Conservation (phyloP, 2,113 vertebrate genomes). For the Cyprinodon variegatus region DNA sequence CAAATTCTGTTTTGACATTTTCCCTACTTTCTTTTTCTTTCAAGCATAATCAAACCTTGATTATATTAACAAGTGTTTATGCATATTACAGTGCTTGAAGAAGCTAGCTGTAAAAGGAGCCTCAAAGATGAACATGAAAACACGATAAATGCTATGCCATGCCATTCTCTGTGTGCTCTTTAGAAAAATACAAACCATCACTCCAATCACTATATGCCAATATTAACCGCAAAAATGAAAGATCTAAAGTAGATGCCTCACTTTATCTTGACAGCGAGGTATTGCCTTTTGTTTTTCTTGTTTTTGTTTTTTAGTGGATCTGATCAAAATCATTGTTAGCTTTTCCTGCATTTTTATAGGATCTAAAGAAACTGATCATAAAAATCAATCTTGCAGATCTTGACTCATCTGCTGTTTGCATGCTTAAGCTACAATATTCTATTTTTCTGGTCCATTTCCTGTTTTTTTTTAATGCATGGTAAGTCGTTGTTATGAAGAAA, state of each 20-base stretch:
- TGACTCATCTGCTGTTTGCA: background rate
- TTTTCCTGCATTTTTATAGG: background rate
- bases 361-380: background rate
- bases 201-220: slow-evolving; percentile 6
- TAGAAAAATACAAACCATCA: slow-evolving; percentile 22
- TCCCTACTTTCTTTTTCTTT: slow-evolving; percentile 12
- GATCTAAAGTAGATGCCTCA: slow-evolving; percentile 47
- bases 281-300: no score
- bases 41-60: slow-evolving; percentile 27
- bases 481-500: no score
- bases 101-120: background rate
- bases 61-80: slow-evolving; percentile 7
- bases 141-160: slow-evolving; percentile 13
- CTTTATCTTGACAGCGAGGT: slow-evolving; percentile 36
- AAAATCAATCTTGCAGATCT: background rate
- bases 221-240: slow-evolving; percentile 42
- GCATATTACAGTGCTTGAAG: slow-evolving; percentile 3
- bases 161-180: slow-evolving; percentile 10
- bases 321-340: no score
- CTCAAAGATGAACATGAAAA: slow-evolving; percentile 11
- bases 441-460: no score
- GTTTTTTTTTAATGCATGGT: no score
- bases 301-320: no score
- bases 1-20: slow-evolving; percentile 19
- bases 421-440: no score